Percentiles rank a stretch among this genome's conserved stretches.
These are phyloP conservation scores for Vombatus ursinus DNA, from an alignment of 2,113 vertebrate genomes.

Conservation along the genomic window DNA sequence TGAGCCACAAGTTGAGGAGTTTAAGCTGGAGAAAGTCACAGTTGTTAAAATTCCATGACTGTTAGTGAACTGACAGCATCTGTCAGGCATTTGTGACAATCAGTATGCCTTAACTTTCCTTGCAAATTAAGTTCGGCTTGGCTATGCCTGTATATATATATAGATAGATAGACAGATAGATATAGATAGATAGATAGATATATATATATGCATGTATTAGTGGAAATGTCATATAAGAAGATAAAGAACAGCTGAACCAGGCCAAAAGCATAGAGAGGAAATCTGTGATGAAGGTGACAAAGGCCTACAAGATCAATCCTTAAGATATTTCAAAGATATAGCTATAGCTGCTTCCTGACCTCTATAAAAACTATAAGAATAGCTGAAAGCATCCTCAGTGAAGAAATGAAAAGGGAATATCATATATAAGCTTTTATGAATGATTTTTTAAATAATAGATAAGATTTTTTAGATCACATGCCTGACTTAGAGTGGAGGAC, in stretches of 20 bases:
- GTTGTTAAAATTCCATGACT: slow-evolving; percentile 30
- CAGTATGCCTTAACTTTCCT: not conserved
- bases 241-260: not conserved
- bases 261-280: not conserved
- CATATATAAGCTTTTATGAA: not conserved
- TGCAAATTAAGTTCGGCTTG: slow-evolving; percentile 19
- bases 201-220: not conserved
- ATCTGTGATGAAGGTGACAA: not conserved
- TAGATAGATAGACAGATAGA: no score
- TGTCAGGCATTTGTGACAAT: not conserved
- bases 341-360: not conserved
- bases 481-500: not conserved
- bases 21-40: slow-evolving; percentile 1
- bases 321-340: not conserved
- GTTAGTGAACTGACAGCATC: not conserved
- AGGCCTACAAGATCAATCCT: not conserved
- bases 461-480: not conserved
- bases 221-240: not conserved
- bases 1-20: not conserved
- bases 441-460: not conserved
- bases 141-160: not conserved
- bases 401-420: not conserved
- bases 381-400: not conserved
- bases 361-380: not conserved
- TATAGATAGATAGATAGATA: no score